A percentile compares a stretch with the other conserved stretches of the same genome.
Evolutionary conservation across 1,140 invertebrate genomes (phyloP).

Genomic region (Bombus fervidus): DNA sequence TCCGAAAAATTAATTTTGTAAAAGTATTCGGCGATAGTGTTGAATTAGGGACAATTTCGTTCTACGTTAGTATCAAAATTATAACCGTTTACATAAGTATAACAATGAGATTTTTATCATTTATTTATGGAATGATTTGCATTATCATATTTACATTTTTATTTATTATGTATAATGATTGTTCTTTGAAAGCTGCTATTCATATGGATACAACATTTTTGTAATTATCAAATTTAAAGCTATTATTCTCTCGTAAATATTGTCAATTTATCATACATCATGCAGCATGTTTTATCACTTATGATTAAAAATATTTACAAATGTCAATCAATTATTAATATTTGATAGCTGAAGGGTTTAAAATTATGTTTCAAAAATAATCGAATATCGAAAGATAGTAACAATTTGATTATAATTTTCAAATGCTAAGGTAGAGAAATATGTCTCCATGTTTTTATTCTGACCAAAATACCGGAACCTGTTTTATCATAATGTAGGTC

Average conservation of each 20-base stretch:
- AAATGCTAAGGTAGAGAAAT: background rate
- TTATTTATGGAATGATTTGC: background rate
- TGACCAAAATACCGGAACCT: conserved; percentile 53
- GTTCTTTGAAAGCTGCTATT: background rate
- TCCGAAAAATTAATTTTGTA: background rate
- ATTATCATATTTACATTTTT: background rate
- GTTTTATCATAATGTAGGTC: conserved; percentile 61
- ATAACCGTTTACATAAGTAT: background rate
- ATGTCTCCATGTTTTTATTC: conserved; percentile 42
- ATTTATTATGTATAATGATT: background rate
- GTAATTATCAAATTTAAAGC: background rate
- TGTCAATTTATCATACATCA: background rate
- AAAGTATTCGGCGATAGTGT: background rate
- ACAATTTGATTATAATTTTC: background rate
- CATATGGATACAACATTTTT: background rate
- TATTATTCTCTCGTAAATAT: background rate
- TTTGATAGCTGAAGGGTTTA: background rate
- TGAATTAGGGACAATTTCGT: background rate
- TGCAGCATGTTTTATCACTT: background rate
- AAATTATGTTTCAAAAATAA: background rate
- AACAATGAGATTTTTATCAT: background rate
- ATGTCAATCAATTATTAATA: background rate
- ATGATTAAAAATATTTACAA: background rate
- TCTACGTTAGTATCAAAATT: background rate
- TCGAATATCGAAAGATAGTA: background rate